Conservation (phyloP, 2,797 vertebrate genomes). For the Spinibarbus caldwelli region DNA sequence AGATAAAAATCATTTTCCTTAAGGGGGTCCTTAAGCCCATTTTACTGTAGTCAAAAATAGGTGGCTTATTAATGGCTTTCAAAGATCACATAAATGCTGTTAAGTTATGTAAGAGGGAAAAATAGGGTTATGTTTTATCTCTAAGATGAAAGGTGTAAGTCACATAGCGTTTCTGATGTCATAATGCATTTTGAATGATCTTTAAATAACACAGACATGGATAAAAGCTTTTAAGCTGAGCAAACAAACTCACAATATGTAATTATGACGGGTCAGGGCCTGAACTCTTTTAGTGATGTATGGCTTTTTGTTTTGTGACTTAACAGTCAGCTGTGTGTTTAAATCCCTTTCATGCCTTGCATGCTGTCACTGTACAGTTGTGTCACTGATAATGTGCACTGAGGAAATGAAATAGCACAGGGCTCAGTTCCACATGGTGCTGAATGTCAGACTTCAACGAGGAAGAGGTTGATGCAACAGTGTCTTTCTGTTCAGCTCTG, state of each 20-base stretch:
- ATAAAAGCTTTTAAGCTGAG: slow-evolving; percentile 27
- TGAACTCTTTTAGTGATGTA: not conserved
- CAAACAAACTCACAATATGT: slow-evolving; percentile 8
- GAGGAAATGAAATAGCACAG: not conserved
- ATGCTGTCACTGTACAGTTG: not conserved
- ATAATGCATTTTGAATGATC: slow-evolving; percentile 11
- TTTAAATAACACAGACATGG: slow-evolving; percentile 9
- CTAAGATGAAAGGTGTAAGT: slow-evolving; percentile 14
- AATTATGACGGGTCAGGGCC: slow-evolving; percentile 15
- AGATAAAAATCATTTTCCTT: not conserved
- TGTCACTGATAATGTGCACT: slow-evolving; percentile 3
- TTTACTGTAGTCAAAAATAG: not conserved
- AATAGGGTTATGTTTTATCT: not conserved
- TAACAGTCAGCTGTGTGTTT: not conserved
- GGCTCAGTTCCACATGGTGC: slow-evolving; percentile 1
- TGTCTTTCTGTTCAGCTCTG: slow-evolving; percentile 1
- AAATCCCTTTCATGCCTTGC: not conserved
- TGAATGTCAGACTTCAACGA: slow-evolving; percentile 2
- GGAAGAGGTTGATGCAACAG: slow-evolving; percentile 1
- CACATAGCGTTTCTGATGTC: not conserved
- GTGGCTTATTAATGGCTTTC: not conserved
- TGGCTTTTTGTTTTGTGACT: slow-evolving; percentile 11
- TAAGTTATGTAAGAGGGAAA: not conserved
- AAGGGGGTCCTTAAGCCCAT: not conserved
- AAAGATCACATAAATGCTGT: not conserved